Evolutionary conservation across 2,797 vertebrate genomes (phyloP).

Genomic region (Hippocampus kuda): DNA sequence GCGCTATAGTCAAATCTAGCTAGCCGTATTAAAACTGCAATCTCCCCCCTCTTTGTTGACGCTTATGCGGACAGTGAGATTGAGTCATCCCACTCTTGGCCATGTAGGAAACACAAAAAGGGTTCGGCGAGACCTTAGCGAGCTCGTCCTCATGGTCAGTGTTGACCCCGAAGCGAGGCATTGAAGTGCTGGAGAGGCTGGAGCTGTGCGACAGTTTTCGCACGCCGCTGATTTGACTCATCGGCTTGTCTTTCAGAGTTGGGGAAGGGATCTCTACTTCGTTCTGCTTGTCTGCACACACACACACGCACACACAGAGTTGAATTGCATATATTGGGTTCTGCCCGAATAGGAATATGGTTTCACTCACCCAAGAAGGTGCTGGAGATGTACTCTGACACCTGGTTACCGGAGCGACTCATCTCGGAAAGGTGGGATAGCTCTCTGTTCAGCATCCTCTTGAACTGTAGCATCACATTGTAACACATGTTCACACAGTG

Average conservation of each 20-base stretch:
- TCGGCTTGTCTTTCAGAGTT: slow-evolving; percentile 73
- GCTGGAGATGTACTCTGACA: slow-evolving; percentile 86
- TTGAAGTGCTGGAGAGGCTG: slow-evolving; percentile 64
- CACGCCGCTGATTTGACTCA: slow-evolving; percentile 80
- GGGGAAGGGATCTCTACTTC: slow-evolving; percentile 79
- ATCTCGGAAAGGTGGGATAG: slow-evolving; percentile 84
- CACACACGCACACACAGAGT: not conserved
- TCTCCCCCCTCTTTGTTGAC: too few relatives aligned
- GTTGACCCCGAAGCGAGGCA: slow-evolving; percentile 79
- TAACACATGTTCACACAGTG: not conserved
- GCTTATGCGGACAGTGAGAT: too few relatives aligned
- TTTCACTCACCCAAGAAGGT: slow-evolving; percentile 78
- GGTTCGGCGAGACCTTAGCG: slow-evolving; percentile 59
- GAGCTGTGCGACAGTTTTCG: slow-evolving; percentile 73
- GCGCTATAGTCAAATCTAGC: too few relatives aligned
- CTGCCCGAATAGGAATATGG: not conserved
- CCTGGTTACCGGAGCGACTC: slow-evolving; percentile 87
- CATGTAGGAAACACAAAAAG: not conserved
- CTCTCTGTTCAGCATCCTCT: slow-evolving; percentile 83
- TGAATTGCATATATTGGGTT: not conserved
- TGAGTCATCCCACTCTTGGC: too few relatives aligned
- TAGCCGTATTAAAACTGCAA: too few relatives aligned
- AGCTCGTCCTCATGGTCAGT: slow-evolving; percentile 78
- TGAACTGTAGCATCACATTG: slow-evolving; percentile 46
- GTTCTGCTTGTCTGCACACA: slow-evolving; percentile 66